Evolutionary conservation across 2,113 vertebrate genomes (phyloP), one percentile per base, ranked within the genome.

Genomic region (Clarias batrachus): DNA sequence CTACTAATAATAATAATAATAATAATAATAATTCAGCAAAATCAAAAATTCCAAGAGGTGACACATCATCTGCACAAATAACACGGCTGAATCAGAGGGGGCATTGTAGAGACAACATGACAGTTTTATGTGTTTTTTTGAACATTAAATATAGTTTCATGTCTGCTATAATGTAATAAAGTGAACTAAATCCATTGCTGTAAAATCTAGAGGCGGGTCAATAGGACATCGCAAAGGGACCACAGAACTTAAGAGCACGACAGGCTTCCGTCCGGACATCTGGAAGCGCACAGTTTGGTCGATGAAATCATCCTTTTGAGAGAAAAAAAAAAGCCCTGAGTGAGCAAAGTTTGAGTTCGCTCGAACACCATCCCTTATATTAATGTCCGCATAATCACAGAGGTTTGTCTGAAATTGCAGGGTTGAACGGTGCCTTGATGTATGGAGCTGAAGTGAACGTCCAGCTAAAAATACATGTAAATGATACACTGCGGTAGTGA

Each of bases 341-440:
- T 66, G 56, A n/a, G 41, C n/a, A 70, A 41, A 37, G 54, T 78
- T 84, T 52, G 71, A 81, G 83, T 60, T 33, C 13, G 52, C 52
- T 65, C 52, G 68, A 86, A 81, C 81, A 70, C 80, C 68, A 27
- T 83, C 86, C 82, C 84, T 90, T 81, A 52, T 62, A 82, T 88
- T 87, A 90, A 84, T 82, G 85, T 63, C 56, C 54, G 27, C 70
- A 60, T 90, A 88, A 90, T 88, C 86, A 90, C 62, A 88, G 80
- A 82, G 87, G 59, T 30, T 85, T 27, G 3, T 19, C 52, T 52
- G 37, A 85, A 88, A 84, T 81, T 81, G 41, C 57, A 85, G 82
- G 81, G 62, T 83, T 80, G 25, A 59, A 73, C 62, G 4, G 52
- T n/a, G 37, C 27, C 41, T 56, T 70, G 21, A 81, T 60, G 78